Evolutionary conservation across 2,888 invertebrate species (phyloP).

Genomic region (Drosophila incognita): DNA sequence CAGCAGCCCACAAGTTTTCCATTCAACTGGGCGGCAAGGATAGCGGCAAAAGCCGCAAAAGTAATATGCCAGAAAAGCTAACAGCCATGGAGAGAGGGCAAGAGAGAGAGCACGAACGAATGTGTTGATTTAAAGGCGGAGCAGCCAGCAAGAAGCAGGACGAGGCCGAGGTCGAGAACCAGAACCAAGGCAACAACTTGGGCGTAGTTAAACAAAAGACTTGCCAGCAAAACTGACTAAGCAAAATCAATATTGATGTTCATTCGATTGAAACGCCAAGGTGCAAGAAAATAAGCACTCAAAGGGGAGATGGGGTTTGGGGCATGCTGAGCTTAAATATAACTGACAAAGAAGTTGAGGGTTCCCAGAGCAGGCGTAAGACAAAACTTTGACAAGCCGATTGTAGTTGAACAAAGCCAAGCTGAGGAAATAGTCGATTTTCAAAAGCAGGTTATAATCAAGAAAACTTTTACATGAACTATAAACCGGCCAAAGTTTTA

Average conservation of each 20-base stretch:
- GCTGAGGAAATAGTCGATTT: constrained; percentile 37
- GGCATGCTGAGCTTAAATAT: constrained; percentile 6
- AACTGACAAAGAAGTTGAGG: constrained; percentile 34
- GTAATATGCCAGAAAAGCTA: constrained; percentile 49
- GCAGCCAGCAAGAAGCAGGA: constrained; percentile 12
- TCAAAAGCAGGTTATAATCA: constrained; percentile 40
- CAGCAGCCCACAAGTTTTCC: constrained; percentile 58
- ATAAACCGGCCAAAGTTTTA: constrained; percentile 1
- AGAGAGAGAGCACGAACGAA: constrained; percentile 9
- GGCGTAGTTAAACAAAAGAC: constrained; percentile 61
- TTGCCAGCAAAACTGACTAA: constrained; percentile 52
- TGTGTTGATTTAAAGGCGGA: constrained; percentile 58
- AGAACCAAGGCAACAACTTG: constrained; percentile 45
- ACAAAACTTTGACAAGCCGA: constrained; percentile 51
- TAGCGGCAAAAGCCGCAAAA: constrained; percentile 56
- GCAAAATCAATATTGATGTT: constrained; percentile 73
- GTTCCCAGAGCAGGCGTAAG: constrained; percentile 21
- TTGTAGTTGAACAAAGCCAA: constrained; percentile 36
- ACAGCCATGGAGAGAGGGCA: not conserved
- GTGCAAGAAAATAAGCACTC: constrained; percentile 29
- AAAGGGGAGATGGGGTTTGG: not conserved
- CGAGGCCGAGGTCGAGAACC: not conserved
- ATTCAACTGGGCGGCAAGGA: constrained; percentile 44
- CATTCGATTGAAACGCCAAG: constrained; percentile 58
- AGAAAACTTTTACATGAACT: constrained; percentile 9